Conservation (phyloP, 2,888 invertebrate species). For the Trichacis sp. region DNA sequence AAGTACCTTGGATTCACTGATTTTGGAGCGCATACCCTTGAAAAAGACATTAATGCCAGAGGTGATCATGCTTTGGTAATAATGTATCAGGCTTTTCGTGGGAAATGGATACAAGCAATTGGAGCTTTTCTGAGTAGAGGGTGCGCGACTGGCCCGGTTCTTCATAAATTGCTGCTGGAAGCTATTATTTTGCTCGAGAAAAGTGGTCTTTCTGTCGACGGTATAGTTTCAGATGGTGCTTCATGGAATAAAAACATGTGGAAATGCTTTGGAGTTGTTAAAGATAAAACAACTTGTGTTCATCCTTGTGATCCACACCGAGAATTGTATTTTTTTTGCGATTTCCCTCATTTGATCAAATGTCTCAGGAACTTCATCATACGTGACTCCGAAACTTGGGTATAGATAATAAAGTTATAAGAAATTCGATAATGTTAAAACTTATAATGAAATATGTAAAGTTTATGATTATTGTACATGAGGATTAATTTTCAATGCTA, state of each 20-base stretch:
- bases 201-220: slow-evolving; percentile 21
- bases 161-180: slow-evolving; percentile 47
- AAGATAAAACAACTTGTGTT: slow-evolving; percentile 3
- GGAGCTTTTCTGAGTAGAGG: slow-evolving; percentile 48
- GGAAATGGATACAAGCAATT: slow-evolving; percentile 46
- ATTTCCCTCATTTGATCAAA: slow-evolving; percentile 26
- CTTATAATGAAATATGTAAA: no score
- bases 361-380: slow-evolving; percentile 22
- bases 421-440: no score
- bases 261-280: slow-evolving; percentile 2
- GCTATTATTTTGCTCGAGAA: no score
- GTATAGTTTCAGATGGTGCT: slow-evolving; percentile 15
- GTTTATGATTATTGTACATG: no score
- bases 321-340: slow-evolving; percentile 18
- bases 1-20: slow-evolving; percentile 5
- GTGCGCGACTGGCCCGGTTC: slow-evolving; percentile 31
- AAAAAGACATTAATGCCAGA: slow-evolving; percentile 18
- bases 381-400: slow-evolving; percentile 14
- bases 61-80: slow-evolving; percentile 52
- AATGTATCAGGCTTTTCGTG: slow-evolving; percentile 47
- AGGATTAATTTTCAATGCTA: no score
- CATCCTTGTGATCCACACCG: slow-evolving; percentile 16
- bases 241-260: slow-evolving; percentile 24
- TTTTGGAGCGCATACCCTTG: not conserved
- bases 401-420: slow-evolving; percentile 1